A percentile compares a stretch with the other conserved stretches of the same genome.
These are phyloP conservation scores for Sus cebifrons DNA, from an alignment of 2,797 vertebrate species.

Conservation along the genomic window DNA sequence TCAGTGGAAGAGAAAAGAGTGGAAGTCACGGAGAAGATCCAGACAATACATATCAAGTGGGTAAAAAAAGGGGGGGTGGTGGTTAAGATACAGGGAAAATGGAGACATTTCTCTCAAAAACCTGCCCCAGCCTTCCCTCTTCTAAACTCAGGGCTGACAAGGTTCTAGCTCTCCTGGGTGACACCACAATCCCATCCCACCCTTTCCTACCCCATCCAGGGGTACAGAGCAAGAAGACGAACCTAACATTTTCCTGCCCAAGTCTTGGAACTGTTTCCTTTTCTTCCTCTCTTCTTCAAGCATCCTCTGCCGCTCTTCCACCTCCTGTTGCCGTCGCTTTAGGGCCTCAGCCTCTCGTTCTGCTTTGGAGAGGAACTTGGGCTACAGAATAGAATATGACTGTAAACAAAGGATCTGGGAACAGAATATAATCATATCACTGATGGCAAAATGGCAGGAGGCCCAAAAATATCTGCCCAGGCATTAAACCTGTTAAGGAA, in stretches of 20 bases:
- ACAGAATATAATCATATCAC: background rate
- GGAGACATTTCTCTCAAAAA: background rate
- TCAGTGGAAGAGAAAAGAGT: constrained; percentile 47
- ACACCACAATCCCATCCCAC: background rate
- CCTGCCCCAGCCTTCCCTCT: background rate
- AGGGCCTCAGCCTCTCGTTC: constrained; percentile 97
- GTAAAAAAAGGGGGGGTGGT: background rate
- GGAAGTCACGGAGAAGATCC: background rate
- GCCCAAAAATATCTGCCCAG: background rate
- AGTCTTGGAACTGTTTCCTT: constrained; percentile 97
- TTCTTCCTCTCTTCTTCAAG: constrained; percentile 97
- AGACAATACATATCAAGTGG: background rate
- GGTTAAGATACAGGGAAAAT: background rate
- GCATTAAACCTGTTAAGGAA: constrained; percentile 28
- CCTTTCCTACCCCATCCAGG: background rate
- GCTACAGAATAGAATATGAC: constrained; percentile 89
- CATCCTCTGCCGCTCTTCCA: constrained; percentile 94
- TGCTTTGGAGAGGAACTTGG: constrained; percentile 97
- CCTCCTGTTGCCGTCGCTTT: constrained; percentile 94
- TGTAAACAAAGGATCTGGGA: constrained; percentile 39
- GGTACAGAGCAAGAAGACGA: constrained; percentile 68
- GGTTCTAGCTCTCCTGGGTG: background rate
- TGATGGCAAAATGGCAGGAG: background rate
- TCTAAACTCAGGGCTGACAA: background rate
- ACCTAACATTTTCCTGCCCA: constrained; percentile 99